Conservation (phyloP, 2,113 vertebrate genomes). For the Hippolais icterina region DNA sequence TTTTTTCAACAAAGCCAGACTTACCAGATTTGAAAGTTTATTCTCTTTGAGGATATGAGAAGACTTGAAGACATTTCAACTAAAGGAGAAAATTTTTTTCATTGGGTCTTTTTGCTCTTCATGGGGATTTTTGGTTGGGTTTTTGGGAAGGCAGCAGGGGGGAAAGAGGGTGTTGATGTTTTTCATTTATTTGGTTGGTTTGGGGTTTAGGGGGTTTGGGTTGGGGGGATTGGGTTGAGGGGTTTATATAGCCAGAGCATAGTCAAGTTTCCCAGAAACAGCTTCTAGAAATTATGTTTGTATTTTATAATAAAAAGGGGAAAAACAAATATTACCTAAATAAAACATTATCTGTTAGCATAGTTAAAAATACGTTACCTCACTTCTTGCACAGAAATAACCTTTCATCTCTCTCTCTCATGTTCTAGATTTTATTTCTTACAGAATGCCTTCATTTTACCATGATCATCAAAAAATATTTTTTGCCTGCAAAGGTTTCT, state of each 20-base stretch:
- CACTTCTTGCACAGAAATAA: neutral
- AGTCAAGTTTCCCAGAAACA: neutral
- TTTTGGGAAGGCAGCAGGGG: fast-evolving
- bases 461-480: neutral
- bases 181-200: neutral
- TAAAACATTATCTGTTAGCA: neutral
- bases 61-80: neutral
- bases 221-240: fast-evolving
- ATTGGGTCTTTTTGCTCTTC: neutral
- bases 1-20: neutral
- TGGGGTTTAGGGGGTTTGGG: too few species aligned
- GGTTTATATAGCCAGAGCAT: neutral
- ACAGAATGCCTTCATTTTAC: neutral
- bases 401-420: neutral
- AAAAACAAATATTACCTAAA: neutral
- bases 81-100: neutral
- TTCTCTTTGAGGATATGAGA: neutral
- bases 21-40: neutral
- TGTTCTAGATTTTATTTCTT: neutral
- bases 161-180: fast-evolving
- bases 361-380: neutral
- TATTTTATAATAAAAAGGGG: neutral
- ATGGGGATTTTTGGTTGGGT: fast-evolving
- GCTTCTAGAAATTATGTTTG: neutral
- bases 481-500: neutral